Base-by-base conservation (phyloP, 2,113 vertebrate genomes). In the Eulemur rufifrons region DNA sequence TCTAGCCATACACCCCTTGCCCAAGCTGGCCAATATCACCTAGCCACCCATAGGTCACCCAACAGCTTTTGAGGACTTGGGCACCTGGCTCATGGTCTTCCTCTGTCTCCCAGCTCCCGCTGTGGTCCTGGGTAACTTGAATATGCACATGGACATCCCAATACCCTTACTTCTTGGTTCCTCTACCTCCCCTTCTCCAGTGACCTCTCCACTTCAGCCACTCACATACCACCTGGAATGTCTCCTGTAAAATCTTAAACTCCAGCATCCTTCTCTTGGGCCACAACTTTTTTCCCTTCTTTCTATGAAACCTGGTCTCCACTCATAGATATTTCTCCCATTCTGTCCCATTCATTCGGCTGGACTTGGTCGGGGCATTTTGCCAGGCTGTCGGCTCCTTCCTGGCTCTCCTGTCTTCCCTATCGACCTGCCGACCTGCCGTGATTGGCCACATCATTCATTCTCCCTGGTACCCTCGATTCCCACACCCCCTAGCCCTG, bases 401-500 rank as follows among this genome's bases (percentile, higher is more conserved):
- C 95, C 92, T 66, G 94, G 45, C 80, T 78, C n/a, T 27, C 34
- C 82, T 95, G 94, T 96, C 78, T 94, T 88, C 91, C 47, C 56
- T 32, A 18, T 23, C 6, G 61, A 91, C 95, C 91, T 63, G 90
- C 68, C 17, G 5, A 54, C 52, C 52, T 54, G 52, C 50, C 0
- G 3, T 50, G 82, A 86, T 37, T 34, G 94, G 87, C 56, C 80
- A 42, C 68, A 96, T 95, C 96, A 68, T 63, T 94, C 94, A 91
- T 63, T 83, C 93, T 92, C 68, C 6, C 68, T 73, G 74, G 78
- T 86, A 91, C 86, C 82, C 52, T 93, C 2, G 0, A 76, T 91
- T 96, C 95, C 93, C 95, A 91, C 73, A 96, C 77, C 73, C 95
- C 89, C 68, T 92, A 2, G 5, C 71, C 59, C 89, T 88, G 95